Conservation (phyloP, 2,113 vertebrate species). For the Phaethornis superciliosus region DNA sequence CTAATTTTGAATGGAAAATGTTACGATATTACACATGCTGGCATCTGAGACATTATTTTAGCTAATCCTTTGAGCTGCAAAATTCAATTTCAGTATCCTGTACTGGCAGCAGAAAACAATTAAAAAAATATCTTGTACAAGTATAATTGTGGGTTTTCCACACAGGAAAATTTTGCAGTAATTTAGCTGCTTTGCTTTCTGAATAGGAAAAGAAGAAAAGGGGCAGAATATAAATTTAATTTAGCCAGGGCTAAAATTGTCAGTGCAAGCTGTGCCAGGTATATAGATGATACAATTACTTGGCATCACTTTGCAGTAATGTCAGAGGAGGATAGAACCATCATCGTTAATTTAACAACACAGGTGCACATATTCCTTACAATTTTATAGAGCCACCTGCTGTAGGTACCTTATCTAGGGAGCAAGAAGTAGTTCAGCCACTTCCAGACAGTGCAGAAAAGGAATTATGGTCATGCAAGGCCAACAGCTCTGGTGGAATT, state of each 20-base stretch:
- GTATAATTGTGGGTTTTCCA: not conserved
- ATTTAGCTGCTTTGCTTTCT: not conserved
- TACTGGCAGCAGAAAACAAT: not conserved
- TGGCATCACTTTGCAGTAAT: not conserved
- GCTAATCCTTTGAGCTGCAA: constrained; percentile 4
- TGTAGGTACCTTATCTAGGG: not conserved
- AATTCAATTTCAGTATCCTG: not conserved
- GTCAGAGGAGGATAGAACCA: not conserved
- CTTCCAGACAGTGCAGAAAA: not conserved
- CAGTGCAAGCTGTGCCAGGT: not conserved
- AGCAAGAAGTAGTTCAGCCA: not conserved
- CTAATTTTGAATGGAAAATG: constrained; percentile 48
- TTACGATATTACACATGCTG: constrained; percentile 27
- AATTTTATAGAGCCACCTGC: not conserved
- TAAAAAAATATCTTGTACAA: not conserved
- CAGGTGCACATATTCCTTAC: not conserved
- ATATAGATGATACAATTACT: not conserved
- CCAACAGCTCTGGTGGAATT: not conserved
- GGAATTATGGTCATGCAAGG: not conserved
- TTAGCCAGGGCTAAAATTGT: not conserved
- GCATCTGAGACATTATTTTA: constrained; percentile 41
- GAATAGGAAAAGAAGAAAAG: not conserved
- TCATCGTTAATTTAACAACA: not conserved
- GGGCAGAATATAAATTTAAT: not conserved
- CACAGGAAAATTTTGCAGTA: not conserved